Evolutionary conservation across 2,888 invertebrate species (phyloP), one percentile per base, ranked within the genome.

Genomic region (Chloromyia formosa): DNA sequence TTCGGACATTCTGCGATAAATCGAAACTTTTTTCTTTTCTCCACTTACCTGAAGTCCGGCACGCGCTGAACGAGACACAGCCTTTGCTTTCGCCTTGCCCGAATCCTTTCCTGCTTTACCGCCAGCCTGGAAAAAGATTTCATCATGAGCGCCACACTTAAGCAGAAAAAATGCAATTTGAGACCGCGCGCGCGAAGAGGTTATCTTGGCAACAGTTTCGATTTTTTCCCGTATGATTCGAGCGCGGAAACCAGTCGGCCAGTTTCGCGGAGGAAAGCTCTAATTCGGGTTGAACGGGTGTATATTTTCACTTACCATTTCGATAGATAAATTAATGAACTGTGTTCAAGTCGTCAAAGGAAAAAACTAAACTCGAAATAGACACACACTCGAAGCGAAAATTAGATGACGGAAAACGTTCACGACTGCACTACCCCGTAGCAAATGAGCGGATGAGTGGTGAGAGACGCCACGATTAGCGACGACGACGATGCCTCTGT

Each of bases 71-170:
- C 99, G 93, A 78, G 99, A 99, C 80, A 99, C 98, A 81, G 98
- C 97, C 90, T 99, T 99, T 79, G 97, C 96, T 89, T 98, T 98
- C 74, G 97, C 96, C 90, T 98, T 98, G 84, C 99, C 99, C 79
- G 98, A 97, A 90, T 99, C 99, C 90, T 99, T 99, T 84, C 99
- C 99, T 88, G 99, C 98, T 94, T 99, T 99, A 86, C 99, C 99
- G 87, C 98, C 99, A 91, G 98, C 98, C 99, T 95, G 89, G 85
- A 89, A 89, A 53, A 74, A 7, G 27, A 35, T 4, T 35, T 35
- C 7, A 35, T n/a, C n/a, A 53, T 18, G 16, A 42, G 42, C 5
- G 72, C 72, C 72, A 60, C 60, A 72, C 35, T 45, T 16, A 45
- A n/a, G 16, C 18, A 10, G 20, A 56, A 18, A 20, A 56, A 56